A percentile compares a stretch with the other conserved stretches of the same genome.
phyloP scores from a whole-genome alignment of 1,140 invertebrate genomes.

The Rhopalosiphum maidis region DNA sequence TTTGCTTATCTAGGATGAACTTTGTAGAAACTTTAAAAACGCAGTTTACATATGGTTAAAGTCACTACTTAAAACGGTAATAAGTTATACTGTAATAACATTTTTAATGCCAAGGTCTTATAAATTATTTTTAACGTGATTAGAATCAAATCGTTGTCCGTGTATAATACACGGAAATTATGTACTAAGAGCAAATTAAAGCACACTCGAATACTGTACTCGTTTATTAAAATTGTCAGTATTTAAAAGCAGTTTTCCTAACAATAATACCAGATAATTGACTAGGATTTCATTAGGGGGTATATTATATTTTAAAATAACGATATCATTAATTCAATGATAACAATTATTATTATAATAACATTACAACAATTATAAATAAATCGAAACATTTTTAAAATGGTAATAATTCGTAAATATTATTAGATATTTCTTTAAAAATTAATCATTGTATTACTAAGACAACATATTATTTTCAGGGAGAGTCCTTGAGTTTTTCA shows the following conservation, averaged over 20 bases:
- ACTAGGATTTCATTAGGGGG: not conserved
- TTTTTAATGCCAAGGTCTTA: not conserved
- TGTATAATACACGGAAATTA: not conserved
- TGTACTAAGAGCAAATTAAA: not conserved
- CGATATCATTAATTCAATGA: not conserved
- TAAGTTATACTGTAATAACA: not conserved
- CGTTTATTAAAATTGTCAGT: not conserved
- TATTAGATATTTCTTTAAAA: not conserved
- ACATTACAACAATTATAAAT: not conserved
- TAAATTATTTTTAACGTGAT: not conserved
- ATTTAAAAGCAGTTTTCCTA: not conserved
- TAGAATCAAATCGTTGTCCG: not conserved
- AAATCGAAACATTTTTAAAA: not conserved
- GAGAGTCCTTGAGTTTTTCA: not conserved
- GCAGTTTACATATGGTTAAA: not conserved
- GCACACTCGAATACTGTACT: not conserved
- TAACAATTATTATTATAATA: not conserved
- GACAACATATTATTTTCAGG: not conserved
- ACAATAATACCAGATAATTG: not conserved
- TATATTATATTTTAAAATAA: not conserved
- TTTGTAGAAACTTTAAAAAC: not conserved
- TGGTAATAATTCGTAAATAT: not conserved
- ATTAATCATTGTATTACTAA: not conserved
- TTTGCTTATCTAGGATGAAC: not conserved
- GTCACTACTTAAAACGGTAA: not conserved